Percentiles rank a stretch among this genome's conserved stretches.
Evolutionary conservation across 1,140 invertebrate genomes (phyloP).

Genomic region (Mercenaria mercenaria): DNA sequence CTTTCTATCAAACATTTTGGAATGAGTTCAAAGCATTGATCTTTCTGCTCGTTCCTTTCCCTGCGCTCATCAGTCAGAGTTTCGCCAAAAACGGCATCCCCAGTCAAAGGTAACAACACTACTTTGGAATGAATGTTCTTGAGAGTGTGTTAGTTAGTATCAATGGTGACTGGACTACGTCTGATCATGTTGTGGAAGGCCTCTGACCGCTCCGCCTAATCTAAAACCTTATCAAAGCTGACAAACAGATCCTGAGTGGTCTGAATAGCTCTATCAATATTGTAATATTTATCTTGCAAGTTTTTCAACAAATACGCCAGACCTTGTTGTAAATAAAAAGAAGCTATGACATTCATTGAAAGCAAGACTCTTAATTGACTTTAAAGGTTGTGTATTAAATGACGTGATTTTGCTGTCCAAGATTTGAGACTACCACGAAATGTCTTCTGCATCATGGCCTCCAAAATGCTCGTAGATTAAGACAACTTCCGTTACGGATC

Average conservation of each 20-base stretch:
- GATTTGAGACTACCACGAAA: not conserved
- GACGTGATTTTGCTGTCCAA: not conserved
- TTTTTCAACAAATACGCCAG: conserved; percentile 14
- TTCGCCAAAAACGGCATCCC: conserved; percentile 59
- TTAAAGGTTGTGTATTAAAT: conserved; percentile 6
- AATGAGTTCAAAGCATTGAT: conserved; percentile 41
- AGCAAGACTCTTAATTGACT: not conserved
- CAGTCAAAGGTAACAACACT: conserved; percentile 25
- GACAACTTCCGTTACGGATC: no score
- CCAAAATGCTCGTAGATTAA: no score
- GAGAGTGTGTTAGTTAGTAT: not conserved
- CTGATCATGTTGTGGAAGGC: no score
- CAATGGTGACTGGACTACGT: not conserved
- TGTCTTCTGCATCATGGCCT: not conserved
- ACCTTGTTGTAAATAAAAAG: conserved; percentile 54
- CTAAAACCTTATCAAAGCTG: conserved; percentile 34
- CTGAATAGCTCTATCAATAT: conserved; percentile 9
- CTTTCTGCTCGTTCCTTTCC: conserved; percentile 54
- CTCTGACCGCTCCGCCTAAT: no score
- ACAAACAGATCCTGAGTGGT: conserved; percentile 44
- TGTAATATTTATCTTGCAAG: not conserved
- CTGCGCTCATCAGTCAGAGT: conserved; percentile 41
- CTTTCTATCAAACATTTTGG: conserved; percentile 47
- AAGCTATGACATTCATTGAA: conserved; percentile 16
- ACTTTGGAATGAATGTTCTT: conserved; percentile 42